Percentiles rank a stretch among this genome's conserved stretches.
These are phyloP conservation scores for Otolemur garnettii DNA, from an alignment of 2,113 vertebrate species.

Conservation along the genomic window DNA sequence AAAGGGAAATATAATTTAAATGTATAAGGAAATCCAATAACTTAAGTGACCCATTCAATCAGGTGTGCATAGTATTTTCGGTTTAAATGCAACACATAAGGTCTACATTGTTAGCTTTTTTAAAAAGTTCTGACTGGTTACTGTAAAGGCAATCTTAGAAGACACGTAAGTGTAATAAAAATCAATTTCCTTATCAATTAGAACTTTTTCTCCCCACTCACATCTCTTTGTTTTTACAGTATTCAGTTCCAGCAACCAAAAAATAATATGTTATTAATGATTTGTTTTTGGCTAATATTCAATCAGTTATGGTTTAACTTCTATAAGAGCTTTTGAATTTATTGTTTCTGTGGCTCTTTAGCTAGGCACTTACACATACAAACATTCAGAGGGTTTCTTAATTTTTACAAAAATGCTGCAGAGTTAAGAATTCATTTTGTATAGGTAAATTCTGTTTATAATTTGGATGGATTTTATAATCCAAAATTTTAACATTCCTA, in stretches of 20 bases:
- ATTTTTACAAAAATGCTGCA: slow-evolving; percentile 49
- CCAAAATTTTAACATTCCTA: slow-evolving; percentile 50
- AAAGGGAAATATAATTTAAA: slow-evolving; percentile 35
- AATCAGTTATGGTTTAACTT: not conserved
- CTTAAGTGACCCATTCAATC: not conserved
- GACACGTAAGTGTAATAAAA: slow-evolving; percentile 30
- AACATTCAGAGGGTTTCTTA: slow-evolving; percentile 25
- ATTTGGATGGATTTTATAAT: not conserved
- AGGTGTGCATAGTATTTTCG: not conserved
- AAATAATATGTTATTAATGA: not conserved
- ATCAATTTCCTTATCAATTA: slow-evolving; percentile 23
- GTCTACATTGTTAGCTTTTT: not conserved
- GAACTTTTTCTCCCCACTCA: not conserved
- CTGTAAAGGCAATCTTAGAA: slow-evolving; percentile 41
- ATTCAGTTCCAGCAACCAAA: slow-evolving; percentile 10
- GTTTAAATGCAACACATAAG: not conserved
- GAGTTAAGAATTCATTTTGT: slow-evolving; percentile 45
- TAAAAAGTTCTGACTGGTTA: slow-evolving; percentile 26
- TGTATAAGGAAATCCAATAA: slow-evolving; percentile 30
- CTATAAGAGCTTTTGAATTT: not conserved
- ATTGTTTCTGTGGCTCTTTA: slow-evolving; percentile 32
- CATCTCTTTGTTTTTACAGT: slow-evolving; percentile 31
- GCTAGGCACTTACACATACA: slow-evolving; percentile 39
- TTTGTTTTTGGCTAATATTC: slow-evolving; percentile 33
- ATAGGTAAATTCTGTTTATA: slow-evolving; percentile 50